phyloP scores from a whole-genome alignment of 2,113 vertebrate genomes.

The Candoia aspera region DNA sequence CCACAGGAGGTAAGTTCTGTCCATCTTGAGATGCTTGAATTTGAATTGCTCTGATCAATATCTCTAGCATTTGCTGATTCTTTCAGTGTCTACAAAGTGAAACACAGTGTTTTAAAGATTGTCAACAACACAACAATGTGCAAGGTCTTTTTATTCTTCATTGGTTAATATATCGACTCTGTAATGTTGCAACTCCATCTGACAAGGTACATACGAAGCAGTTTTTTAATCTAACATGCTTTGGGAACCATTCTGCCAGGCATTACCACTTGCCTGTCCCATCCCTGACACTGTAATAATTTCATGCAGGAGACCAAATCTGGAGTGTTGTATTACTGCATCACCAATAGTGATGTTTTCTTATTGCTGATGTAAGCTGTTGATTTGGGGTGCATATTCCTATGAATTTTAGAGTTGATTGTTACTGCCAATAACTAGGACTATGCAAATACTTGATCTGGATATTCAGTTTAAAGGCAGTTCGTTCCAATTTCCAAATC shows the following conservation, averaged over 20 bases:
- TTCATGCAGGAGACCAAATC: background rate
- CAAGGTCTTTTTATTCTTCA: background rate
- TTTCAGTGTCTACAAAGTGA: background rate
- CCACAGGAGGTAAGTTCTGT: constrained; percentile 64
- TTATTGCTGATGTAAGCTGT: background rate
- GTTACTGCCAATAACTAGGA: background rate
- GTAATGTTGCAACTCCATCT: background rate
- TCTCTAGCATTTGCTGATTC: constrained; percentile 21
- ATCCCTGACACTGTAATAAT: background rate
- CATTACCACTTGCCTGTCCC: too few species aligned
- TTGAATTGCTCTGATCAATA: constrained; percentile 20
- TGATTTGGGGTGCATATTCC: background rate
- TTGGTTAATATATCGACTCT: background rate
- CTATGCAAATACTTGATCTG: background rate
- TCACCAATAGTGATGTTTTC: background rate
- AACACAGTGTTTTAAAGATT: background rate
- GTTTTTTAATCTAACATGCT: background rate
- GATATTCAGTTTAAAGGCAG: background rate
- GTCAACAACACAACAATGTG: background rate
- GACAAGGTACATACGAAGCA: background rate
- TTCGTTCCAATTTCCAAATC: background rate
- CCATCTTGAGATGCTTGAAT: constrained; percentile 52
- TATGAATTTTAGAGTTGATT: background rate
- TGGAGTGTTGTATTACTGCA: background rate
- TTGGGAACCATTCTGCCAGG: background rate